Evolutionary conservation across 2,797 vertebrate species (phyloP), one percentile per base, ranked within the genome.

Genomic region (Oreortyx pictus): DNA sequence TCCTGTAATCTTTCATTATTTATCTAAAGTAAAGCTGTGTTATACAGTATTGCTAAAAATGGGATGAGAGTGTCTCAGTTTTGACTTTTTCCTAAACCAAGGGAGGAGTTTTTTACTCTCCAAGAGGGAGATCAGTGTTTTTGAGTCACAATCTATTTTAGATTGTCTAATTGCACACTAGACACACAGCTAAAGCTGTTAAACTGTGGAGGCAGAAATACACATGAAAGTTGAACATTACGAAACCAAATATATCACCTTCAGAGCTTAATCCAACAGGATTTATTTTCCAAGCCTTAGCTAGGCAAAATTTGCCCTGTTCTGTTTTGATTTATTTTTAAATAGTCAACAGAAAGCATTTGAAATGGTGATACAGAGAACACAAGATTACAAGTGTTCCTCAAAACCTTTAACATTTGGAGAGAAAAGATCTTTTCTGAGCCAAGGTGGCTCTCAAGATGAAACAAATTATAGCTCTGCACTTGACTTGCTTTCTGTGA

Each of bases 371-470:
- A 43, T 77, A 66, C 14, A 65, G 57, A 59, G 37, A 84, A 92
- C 19, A 18, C 7, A 86, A 87, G 65, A 90, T 82, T 62, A 94
- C 72, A 90, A 92, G 23, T 15, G 3, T 88, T 89, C 59, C 43
- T 86, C 52, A 88, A 91, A 94, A 49, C 41, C 83, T 84, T 87
- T 85, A 88, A 57, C 37, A 71, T 90, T 90, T 96, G 83, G 86
- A 93, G 23, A 61, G 71, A 88, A 88, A 88, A 90, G 46, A 80
- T 72, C 33, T 88, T 88, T 85, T 95, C 65, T 77, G 78, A 94
- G 93, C 90, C 94, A 95, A 93, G 78, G 90, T 88, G 57, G 17
- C 46, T 89, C 90, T 89, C 86, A 77, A 79, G 75, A 90, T 91
- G 81, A 92, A 94, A 94, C 56, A 88, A 94, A 85, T 25, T 65